Evolutionary conservation across 2,113 vertebrate species (phyloP).

Genomic region (Pyrgilauda ruficollis): DNA sequence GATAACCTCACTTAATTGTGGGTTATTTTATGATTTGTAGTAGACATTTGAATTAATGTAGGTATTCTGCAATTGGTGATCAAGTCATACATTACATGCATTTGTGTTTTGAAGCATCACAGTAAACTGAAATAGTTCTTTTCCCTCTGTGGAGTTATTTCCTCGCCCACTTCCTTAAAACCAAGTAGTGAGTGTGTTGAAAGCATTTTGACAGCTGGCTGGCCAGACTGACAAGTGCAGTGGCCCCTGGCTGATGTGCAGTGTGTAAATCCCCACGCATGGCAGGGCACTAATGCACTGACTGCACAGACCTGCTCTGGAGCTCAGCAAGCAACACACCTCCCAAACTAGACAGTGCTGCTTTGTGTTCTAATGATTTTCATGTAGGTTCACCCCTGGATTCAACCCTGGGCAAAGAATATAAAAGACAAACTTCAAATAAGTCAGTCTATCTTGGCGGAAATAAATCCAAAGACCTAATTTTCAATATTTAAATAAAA

Average conservation of each 20-base stretch:
- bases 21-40: neutral
- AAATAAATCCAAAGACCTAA: neutral
- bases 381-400: neutral
- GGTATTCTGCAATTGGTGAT: neutral
- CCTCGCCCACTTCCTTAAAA: neutral
- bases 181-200: neutral
- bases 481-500: neutral
- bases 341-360: neutral
- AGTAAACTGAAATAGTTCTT: neutral
- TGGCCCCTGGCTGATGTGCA: neutral
- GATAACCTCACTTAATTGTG: neutral
- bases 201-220: neutral
- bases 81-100: neutral
- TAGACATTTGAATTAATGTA: neutral
- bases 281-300: fast-evolving
- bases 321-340: neutral
- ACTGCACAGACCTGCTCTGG: neutral
- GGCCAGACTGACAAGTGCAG: neutral
- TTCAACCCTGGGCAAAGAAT: neutral
- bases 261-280: fast-evolving
- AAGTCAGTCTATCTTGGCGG: neutral
- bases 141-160: neutral
- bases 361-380: neutral
- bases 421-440: neutral
- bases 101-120: neutral